Percentiles rank a stretch among this genome's conserved stretches.
Evolutionary conservation across 2,797 vertebrate genomes (phyloP).

Genomic region (Hyperoplus lanceolatus): DNA sequence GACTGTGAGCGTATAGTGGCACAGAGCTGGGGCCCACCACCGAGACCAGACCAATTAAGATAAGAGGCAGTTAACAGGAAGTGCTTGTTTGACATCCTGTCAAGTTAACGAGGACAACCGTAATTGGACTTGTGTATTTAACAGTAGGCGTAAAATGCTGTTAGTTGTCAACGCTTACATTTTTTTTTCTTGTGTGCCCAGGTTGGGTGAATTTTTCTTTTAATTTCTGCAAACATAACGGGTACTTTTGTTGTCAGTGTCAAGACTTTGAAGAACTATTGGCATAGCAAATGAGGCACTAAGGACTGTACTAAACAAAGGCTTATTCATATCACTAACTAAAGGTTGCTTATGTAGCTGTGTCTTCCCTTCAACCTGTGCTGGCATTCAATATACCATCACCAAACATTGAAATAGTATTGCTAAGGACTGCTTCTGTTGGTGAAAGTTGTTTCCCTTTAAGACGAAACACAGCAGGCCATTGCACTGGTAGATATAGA

Average conservation of each 20-base stretch:
- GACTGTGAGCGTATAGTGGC: constrained; percentile 68
- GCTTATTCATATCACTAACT: not conserved
- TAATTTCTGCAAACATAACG: constrained; percentile 43
- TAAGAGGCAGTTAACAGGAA: constrained; percentile 88
- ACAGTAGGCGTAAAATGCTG: constrained; percentile 75
- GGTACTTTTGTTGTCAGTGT: constrained; percentile 28
- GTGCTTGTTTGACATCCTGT: constrained; percentile 88
- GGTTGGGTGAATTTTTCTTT: constrained; percentile 28
- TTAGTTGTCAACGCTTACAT: constrained; percentile 53
- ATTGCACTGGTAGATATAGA: no score
- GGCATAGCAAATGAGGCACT: constrained; percentile 34
- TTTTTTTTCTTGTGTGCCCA: constrained; percentile 7
- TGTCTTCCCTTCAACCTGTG: not conserved
- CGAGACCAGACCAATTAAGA: constrained; percentile 86
- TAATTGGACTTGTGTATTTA: constrained; percentile 79
- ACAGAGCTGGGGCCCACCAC: constrained; percentile 73
- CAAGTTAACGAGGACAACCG: constrained; percentile 82
- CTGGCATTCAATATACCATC: not conserved
- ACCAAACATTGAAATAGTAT: not conserved
- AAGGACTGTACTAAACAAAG: constrained; percentile 10
- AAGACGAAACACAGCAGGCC: not conserved
- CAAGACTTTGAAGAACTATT: constrained; percentile 39
- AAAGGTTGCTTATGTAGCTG: not conserved
- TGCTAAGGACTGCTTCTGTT: not conserved
- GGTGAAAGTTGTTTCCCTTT: not conserved